These are phyloP conservation scores for Colletes latitarsis DNA, from an alignment of 1,140 invertebrate genomes.

Conservation along the genomic window DNA sequence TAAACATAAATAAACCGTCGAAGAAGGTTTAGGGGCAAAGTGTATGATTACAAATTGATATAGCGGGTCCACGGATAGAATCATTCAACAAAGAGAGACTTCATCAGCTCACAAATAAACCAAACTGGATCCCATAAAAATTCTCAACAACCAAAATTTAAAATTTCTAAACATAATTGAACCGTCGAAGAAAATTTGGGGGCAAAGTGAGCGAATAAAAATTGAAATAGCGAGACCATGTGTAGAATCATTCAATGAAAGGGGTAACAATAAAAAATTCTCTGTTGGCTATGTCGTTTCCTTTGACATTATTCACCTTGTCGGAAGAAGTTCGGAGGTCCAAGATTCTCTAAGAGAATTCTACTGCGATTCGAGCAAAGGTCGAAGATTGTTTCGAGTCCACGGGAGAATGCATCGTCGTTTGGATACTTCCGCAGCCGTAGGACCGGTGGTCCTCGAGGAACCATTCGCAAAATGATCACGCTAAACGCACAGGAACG, in stretches of 20 bases:
- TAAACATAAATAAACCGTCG: too few relatives aligned
- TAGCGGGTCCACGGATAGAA: too few relatives aligned
- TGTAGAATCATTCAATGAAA: background rate
- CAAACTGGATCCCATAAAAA: too few relatives aligned
- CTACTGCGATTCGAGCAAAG: background rate
- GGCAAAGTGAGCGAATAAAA: background rate
- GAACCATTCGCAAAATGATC: slow-evolving; percentile 20
- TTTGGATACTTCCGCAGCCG: slow-evolving; percentile 20
- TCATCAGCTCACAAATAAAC: too few relatives aligned
- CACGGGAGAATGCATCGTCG: background rate
- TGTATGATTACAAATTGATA: background rate
- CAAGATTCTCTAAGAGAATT: background rate
- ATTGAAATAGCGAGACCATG: background rate
- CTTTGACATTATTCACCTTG: background rate
- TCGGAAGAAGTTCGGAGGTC: background rate
- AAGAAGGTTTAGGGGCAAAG: too few relatives aligned
- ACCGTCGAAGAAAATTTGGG: too few relatives aligned
- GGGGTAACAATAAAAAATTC: background rate
- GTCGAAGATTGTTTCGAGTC: background rate
- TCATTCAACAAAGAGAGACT: too few relatives aligned
- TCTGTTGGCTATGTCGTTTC: background rate
- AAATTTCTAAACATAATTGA: too few relatives aligned
- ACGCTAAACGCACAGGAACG: slow-evolving; percentile 61
- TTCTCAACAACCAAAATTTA: too few relatives aligned
- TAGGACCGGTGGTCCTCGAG: slow-evolving; percentile 1